Evolutionary conservation across 2,797 vertebrate species (phyloP), one percentile per base, ranked within the genome.

Genomic region (Novumbra hubbsi): DNA sequence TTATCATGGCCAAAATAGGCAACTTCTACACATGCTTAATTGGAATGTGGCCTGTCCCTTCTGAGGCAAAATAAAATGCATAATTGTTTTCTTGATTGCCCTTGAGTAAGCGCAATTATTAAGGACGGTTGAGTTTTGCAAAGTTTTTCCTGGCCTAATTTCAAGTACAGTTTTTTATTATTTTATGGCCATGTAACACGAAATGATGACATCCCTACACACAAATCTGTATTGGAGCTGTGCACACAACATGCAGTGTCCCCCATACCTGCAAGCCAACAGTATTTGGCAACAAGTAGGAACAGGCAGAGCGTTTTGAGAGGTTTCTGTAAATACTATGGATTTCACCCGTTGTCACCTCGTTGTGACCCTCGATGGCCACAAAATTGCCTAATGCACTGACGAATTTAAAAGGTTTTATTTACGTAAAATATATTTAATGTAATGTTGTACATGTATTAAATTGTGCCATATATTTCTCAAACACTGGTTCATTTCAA

Each of bases 171-270:
- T 41, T 41, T 41, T 41, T 41, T 41, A 3, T 7, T 3, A 57
- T 57, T 57, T 57, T 55, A 3, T 60, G 55, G 24, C 21, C 12
- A 21, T 12, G 21, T 14, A 27, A 9, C 21, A 57, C 55, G 9
- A 11, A 24, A 17, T 24, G 11, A 14, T 5, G 21, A 73, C 82
- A 79, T 77, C 32, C 32, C 48, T 4, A 50, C 32, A 63, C 62
- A 62, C 57, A 19, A 14, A 64, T 75, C 62, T 76, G 19, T 24
- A 27, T 64, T 64, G 24, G 62, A 64, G 5, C 5, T 15, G 28
- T 6, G 28, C 24, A 30, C 24, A 16, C 28, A 30, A 30, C 63
- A 30, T 64, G 0, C 9, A 24, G 55, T 34, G 15, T 64, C 27
- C 63, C 63, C 16, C 30, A 28, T 64, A 16, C 17, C 30, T 28